These are phyloP conservation scores for Macropus fuliginosus DNA, from an alignment of 2,797 vertebrate genomes.

Conservation along the genomic window DNA sequence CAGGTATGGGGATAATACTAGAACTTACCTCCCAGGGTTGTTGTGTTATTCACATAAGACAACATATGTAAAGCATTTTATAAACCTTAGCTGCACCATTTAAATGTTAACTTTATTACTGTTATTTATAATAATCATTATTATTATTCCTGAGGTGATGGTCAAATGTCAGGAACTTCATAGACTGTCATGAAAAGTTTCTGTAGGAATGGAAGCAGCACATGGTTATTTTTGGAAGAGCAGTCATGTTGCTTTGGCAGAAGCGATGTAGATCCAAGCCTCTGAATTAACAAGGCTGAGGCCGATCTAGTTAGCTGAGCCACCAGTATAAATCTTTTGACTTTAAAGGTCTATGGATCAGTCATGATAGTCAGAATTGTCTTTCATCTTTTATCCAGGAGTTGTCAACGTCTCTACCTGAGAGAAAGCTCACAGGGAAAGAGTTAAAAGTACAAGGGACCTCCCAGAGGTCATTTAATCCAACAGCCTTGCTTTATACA, in stretches of 20 bases:
- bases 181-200: neutral
- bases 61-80: neutral
- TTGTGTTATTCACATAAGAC: neutral
- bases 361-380: neutral
- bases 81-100: neutral
- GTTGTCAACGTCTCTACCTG: neutral
- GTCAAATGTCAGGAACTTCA: neutral
- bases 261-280: neutral
- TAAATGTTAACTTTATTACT: neutral
- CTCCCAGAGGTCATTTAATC: neutral
- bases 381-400: neutral
- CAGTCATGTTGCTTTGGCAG: neutral
- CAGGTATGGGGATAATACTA: neutral
- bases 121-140: neutral
- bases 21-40: neutral
- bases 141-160: neutral
- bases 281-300: neutral
- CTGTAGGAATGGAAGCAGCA: neutral
- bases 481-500: neutral
- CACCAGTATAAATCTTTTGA: neutral
- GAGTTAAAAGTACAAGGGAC: neutral
- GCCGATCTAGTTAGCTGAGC: neutral
- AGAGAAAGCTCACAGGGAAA: neutral
- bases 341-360: neutral
- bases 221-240: neutral